Base-by-base conservation (phyloP, 1,140 invertebrate genomes). In the Tetragonula clypearis region DNA sequence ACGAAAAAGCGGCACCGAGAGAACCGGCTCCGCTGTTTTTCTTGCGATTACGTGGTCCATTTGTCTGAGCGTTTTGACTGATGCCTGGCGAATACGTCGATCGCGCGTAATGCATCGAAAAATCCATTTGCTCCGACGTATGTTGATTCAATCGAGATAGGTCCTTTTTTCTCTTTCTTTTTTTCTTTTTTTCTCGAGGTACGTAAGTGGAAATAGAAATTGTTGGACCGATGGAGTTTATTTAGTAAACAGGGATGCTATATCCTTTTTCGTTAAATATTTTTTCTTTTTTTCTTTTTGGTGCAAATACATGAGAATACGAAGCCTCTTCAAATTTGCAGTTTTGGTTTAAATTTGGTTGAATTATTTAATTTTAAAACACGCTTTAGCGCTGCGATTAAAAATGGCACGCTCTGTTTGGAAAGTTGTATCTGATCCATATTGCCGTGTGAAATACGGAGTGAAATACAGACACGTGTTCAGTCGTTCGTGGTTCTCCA, bases 61-160 rank as follows among this genome's bases (percentile, higher is more conserved):
- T 79, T 79, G 56, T 62, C 19, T 19, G 35, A n/a, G 11, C 49
- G 23, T 49, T 83, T 69, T 53, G 58, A 74, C 35, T 8, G 79
- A 72, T 53, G 56, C 1, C 12, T 41, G 41, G 8, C 17, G 30
- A 26, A 26, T 35, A 26, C 26, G 21, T 56, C 66, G 78, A 80
- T 71, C 53, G 12, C 19, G 19, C n/a, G 12, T 68, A 69, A 79
- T 35, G 62, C 62, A 30, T 55, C 41, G 60, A 26, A 53, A 26
- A 55, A 66, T 78, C 53, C 19, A 68, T 78, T 49, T 41, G 41
- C 3, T 41, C 14, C 0, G 21, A 53, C 23, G 35, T 72, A 41
- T 19, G 41, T 49, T 49, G 21, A 49, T n/a, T 73, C 23, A 11
- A 26, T 62, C 58, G 8, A 19, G 9, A 55, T 58, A 49, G 35